Conservation (phyloP, 2,113 vertebrate genomes). For the Arothron firmamentum region DNA sequence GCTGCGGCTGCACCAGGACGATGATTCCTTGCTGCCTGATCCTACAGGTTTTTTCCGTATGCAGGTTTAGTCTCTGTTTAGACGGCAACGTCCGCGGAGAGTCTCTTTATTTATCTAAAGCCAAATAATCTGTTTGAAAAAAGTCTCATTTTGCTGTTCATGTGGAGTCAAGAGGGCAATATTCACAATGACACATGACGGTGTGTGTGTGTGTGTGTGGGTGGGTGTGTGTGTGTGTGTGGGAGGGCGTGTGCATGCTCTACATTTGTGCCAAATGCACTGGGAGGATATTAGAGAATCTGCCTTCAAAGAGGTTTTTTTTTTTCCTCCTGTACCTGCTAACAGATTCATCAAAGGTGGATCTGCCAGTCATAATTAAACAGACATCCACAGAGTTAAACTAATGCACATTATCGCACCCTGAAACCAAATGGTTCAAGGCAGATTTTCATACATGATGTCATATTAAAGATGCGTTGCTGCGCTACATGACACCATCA, state of each 20-base stretch:
- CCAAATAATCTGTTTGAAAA: slow-evolving; percentile 47
- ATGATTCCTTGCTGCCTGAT: slow-evolving; percentile 7
- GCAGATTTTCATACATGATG: slow-evolving; percentile 17
- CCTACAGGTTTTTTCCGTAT: slow-evolving; percentile 5
- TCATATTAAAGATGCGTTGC: slow-evolving; percentile 35
- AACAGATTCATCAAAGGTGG: slow-evolving; percentile 36
- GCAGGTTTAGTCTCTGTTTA: slow-evolving; percentile 14
- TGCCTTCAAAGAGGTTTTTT: slow-evolving; percentile 46
- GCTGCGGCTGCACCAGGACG: neutral
- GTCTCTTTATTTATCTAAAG: slow-evolving; percentile 40
- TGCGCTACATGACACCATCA: slow-evolving; percentile 8
- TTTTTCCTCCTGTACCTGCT: slow-evolving; percentile 23
- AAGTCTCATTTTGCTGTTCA: slow-evolving; percentile 39
- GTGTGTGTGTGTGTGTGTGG: neutral
- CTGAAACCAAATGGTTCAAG: neutral
- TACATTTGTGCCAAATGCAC: slow-evolving; percentile 29
- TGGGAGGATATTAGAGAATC: slow-evolving; percentile 25
- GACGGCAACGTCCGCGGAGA: slow-evolving; percentile 1
- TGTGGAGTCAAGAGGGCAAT: slow-evolving; percentile 43
- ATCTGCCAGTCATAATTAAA: slow-evolving; percentile 36
- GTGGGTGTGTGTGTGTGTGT: neutral
- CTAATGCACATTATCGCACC: neutral
- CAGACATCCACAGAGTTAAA: slow-evolving; percentile 16
- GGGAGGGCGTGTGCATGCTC: neutral
- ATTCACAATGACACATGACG: slow-evolving; percentile 55